phyloP scores from a whole-genome alignment of 2,888 invertebrate species.

The Drosophila neotestacea region DNA sequence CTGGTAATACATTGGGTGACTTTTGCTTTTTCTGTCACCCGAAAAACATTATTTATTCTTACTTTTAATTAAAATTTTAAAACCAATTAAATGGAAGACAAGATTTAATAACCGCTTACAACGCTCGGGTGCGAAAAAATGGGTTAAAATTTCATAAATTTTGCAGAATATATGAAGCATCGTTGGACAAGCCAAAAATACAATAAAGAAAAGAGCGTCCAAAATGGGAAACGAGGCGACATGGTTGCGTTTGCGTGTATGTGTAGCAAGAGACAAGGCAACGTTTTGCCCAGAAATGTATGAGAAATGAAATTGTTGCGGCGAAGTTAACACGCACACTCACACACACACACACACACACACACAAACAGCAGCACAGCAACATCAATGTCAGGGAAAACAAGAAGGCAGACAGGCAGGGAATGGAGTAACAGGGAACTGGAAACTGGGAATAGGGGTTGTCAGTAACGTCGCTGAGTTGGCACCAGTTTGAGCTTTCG shows the following conservation, averaged over 20 bases:
- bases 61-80: constrained; percentile 65
- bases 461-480: constrained; percentile 56
- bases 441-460: constrained; percentile 60
- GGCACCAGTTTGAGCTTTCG: constrained; percentile 66
- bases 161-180: constrained; percentile 64
- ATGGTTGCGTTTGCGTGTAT: constrained; percentile 22
- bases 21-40: constrained; percentile 5
- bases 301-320: constrained; percentile 72
- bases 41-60: constrained; percentile 43
- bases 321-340: constrained; percentile 39
- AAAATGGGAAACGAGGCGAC: constrained; percentile 32
- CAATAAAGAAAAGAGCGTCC: constrained; percentile 13
- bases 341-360: constrained; percentile 14
- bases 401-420: constrained; percentile 29
- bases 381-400: constrained; percentile 70
- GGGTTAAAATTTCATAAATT: constrained; percentile 67
- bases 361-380: constrained; percentile 5
- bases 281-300: constrained; percentile 52
- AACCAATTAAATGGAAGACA: constrained; percentile 59
- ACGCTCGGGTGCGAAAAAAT: constrained; percentile 43
- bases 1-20: constrained; percentile 1
- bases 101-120: constrained; percentile 56
- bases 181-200: constrained; percentile 39
- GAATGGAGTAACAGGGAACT: constrained; percentile 14
- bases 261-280: constrained; percentile 35